Base-by-base conservation (phyloP, 2,888 invertebrate species). In the Cryptocephalus primarius region DNA sequence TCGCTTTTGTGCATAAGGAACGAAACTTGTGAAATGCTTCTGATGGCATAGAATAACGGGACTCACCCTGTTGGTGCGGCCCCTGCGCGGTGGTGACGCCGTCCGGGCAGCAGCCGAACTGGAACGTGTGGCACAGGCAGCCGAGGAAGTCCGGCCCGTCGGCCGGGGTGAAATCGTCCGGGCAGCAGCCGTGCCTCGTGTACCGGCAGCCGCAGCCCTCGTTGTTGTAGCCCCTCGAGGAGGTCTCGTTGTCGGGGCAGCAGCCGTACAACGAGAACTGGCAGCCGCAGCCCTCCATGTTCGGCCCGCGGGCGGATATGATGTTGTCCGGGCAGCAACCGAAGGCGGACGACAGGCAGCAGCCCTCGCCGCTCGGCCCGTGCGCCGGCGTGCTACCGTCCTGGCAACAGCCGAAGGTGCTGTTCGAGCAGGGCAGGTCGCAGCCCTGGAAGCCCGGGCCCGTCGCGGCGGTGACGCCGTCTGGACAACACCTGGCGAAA, bases 281-380 rank as follows among this genome's bases (percentile, higher is more conserved):
- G 60, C 94, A 95, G 10, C 82, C 83, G 60, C 92, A 92, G 12
- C 86, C 83, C 71, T 85, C 80, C 33, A 77, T 70, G 60, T 83
- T 77, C 0, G 87, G 83, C 51, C 95, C 94, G 51, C 80, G 76
- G 6, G 94, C 92, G 1, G 85, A 76, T 39, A 81, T 78, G 58
- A 85, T 80, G 62, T 91, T 88, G 63, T 96, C 94, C 0, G 87
- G 87, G 60, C 95, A 96, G 69, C 95, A 96, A n/a, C 92, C 90
- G 64, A 75, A 85, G 4, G 75, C 71, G 2, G 48, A 46, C 31
- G 76, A 75, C 42, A 88, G 68, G 59, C 90, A 91, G 63, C 90
- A 91, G 0, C 93, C 95, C 67, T 90, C 88, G 39, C 76, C 72
- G n/a, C 49, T 80, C 0, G 81, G 80, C 2, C 95, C 96, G 60